phyloP scores from a whole-genome alignment of 1,140 invertebrate species.

The Macrostomum lignano region DNA sequence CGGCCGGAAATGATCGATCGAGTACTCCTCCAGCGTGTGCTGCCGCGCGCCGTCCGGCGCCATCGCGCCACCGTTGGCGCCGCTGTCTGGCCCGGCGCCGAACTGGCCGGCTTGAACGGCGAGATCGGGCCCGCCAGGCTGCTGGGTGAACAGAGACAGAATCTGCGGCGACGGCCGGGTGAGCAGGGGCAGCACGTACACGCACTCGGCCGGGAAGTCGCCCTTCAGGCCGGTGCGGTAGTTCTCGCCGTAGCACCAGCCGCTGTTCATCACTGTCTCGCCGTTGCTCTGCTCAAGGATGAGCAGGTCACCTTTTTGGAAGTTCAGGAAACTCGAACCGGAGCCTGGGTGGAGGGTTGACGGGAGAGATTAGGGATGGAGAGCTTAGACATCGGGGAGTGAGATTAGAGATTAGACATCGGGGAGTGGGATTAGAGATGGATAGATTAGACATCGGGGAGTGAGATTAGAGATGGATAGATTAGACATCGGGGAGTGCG shows the following conservation, averaged over 20 bases:
- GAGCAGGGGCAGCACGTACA: conserved; percentile 76
- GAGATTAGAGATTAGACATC: too few relatives aligned
- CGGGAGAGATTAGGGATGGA: too few relatives aligned
- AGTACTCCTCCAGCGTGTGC: conserved; percentile 71
- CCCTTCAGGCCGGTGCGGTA: conserved; percentile 31
- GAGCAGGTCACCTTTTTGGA: conserved; percentile 77
- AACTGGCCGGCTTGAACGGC: too few relatives aligned
- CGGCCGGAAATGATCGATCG: conserved; percentile 34
- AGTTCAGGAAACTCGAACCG: conserved; percentile 59
- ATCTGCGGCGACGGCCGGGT: conserved; percentile 71
- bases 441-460: too few relatives aligned
- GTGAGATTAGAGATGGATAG: too few relatives aligned
- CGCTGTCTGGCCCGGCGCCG: conserved; percentile 8
- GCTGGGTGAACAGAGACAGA: conserved; percentile 26
- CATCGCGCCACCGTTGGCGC: too few relatives aligned
- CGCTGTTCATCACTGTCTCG: conserved; percentile 65
- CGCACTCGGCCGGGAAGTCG: conserved; percentile 78
- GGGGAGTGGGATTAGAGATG: too few relatives aligned
- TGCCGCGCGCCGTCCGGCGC: conserved; percentile 42
- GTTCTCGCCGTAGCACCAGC: conserved; percentile 55
- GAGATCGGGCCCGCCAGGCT: neutral
- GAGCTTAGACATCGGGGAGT: too few relatives aligned
- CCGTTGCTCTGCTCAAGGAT: conserved; percentile 65
- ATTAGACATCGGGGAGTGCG: too few relatives aligned
- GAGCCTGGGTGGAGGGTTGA: too few relatives aligned